Evolutionary conservation across 1,140 invertebrate species (phyloP), one percentile per base, ranked within the genome.

Genomic region (Drosophila kurseongensis): DNA sequence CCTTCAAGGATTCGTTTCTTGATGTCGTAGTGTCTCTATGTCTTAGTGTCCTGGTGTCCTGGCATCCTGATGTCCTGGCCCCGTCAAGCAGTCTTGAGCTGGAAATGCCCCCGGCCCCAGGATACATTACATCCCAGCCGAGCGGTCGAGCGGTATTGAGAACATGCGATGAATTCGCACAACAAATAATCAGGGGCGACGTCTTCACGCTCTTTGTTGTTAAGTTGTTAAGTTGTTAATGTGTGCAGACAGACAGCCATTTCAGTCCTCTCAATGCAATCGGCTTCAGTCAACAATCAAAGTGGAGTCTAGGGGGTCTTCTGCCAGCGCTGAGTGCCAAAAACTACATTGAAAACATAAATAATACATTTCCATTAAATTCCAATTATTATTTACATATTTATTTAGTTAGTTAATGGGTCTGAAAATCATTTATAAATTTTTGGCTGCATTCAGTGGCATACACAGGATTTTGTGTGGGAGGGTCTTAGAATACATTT

Each of bases 31-130:
- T 32, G 45, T 48, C 45, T 23, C 8, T 23, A n/a, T 14, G 47
- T 9, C 4, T n/a, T 50, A 27, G 13, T 32, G 6, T 27, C 18
- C 54, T 10, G 29, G 8, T 14, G 47, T 48, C 23, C 23, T n/a
- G 45, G 4, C 8, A 23, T 48, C 45, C 45, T 13, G 45, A 7
- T 32, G 47, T 14, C 7, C 27, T 50, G 47, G 47, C 44, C 44
- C 54, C 42, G 40, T 63, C 41, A 55, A 63, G n/a, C 54, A 35
- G 51, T 57, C 62, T 56, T 23, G 42, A 40, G 50, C 14, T 38
- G 13, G 16, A 36, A 41, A 41, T 40, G 23, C 55, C 14, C 14
- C 23, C 10, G 27, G 32, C 14, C 9, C 18, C 8, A 16, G 42
- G 29, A 58, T 29, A 16, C 55, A 45, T 58, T 44, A 58, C 58